phyloP scores from a whole-genome alignment of 2,113 vertebrate genomes.

The Bufo bufo region DNA sequence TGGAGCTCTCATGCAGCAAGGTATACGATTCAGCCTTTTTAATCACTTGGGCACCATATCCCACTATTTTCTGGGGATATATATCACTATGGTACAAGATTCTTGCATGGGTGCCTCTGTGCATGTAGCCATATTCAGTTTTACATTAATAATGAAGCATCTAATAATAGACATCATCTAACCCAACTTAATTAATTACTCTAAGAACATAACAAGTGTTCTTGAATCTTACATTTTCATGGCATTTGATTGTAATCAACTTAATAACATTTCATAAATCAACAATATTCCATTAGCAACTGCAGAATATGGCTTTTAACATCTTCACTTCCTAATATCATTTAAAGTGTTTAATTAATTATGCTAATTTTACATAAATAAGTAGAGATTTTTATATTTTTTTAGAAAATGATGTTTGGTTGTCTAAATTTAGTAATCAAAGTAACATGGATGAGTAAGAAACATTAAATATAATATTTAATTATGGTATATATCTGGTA shows the following conservation, averaged over 20 bases:
- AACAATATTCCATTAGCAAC: conserved; percentile 34
- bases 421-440: background rate
- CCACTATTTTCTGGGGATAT: conserved; percentile 96
- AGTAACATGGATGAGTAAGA: no score
- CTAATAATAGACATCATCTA: conserved; percentile 63
- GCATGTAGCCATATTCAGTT: conserved; percentile 87
- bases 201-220: conserved; percentile 61
- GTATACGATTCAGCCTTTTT: conserved; percentile 97
- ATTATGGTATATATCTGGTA: background rate
- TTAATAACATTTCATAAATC: conserved; percentile 61
- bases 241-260: conserved; percentile 61
- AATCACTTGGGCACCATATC: conserved; percentile 84
- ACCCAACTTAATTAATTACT: conserved; percentile 62
- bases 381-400: background rate
- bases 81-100: conserved; percentile 77
- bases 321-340: conserved; percentile 33
- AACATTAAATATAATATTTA: background rate
- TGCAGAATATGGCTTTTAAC: conserved; percentile 28
- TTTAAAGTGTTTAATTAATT: conserved; percentile 29
- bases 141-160: conserved; percentile 62
- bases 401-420: background rate
- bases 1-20: conserved; percentile 99
- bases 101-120: conserved; percentile 96
- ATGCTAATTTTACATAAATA: conserved; percentile 46
- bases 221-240: conserved; percentile 60